These are phyloP conservation scores for Gobiocypris rarus DNA, from an alignment of 2,113 vertebrate species.

Conservation along the genomic window DNA sequence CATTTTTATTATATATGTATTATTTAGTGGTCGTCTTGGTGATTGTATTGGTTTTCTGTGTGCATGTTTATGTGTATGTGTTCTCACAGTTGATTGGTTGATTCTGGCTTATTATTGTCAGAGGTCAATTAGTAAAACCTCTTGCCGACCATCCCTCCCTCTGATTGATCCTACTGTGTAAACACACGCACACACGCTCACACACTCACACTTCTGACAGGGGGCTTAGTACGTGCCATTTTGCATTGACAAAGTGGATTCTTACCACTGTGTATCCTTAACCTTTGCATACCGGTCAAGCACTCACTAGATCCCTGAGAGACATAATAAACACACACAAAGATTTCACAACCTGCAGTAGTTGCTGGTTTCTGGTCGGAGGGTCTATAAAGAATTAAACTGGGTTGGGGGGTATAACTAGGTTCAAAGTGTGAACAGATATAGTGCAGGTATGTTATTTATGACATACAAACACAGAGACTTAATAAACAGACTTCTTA, in stretches of 20 bases:
- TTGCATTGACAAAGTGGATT: conserved; percentile 70
- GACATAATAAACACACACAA: conserved; percentile 30
- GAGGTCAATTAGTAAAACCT: conserved; percentile 36
- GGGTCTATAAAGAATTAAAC: conserved; percentile 68
- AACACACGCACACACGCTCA: conserved; percentile 31
- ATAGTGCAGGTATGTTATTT: not conserved
- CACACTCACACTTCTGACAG: conserved; percentile 47
- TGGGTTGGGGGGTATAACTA: conserved; percentile 61
- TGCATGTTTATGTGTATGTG: not conserved
- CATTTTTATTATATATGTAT: no score
- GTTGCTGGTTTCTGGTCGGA: conserved; percentile 62
- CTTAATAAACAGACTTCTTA: not conserved
- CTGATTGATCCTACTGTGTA: conserved; percentile 31
- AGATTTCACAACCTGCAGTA: conserved; percentile 63
- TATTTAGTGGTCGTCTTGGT: no score
- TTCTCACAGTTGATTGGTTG: conserved; percentile 14
- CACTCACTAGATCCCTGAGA: conserved; percentile 42
- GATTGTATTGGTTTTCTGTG: not conserved
- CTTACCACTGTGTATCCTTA: conserved; percentile 78
- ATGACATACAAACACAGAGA: not conserved
- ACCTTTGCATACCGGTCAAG: conserved; percentile 71
- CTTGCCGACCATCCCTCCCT: conserved; percentile 14
- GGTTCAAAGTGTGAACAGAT: conserved; percentile 49
- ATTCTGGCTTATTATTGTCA: conserved; percentile 40
- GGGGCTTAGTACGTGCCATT: conserved; percentile 73